These are phyloP conservation scores for Metaphire vulgaris DNA, from an alignment of 1,140 invertebrate species.

Conservation along the genomic window DNA sequence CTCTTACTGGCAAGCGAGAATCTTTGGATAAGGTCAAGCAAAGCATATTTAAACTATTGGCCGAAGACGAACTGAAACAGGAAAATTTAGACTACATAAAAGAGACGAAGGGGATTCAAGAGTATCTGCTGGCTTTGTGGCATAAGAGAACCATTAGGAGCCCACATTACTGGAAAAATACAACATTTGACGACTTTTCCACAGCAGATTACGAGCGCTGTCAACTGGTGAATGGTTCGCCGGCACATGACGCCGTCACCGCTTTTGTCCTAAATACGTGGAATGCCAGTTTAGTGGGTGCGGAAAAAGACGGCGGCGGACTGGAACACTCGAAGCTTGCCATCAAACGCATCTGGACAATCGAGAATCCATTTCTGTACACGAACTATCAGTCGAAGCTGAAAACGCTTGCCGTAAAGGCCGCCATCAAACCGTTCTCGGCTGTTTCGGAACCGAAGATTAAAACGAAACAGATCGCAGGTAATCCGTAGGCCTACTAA, in stretches of 20 bases:
- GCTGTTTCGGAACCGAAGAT: neutral
- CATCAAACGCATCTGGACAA: neutral
- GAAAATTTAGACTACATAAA: neutral
- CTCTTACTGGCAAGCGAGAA: neutral
- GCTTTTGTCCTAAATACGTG: neutral
- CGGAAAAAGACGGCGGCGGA: too few relatives aligned
- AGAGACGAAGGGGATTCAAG: neutral
- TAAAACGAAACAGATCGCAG: too few relatives aligned
- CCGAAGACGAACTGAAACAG: neutral
- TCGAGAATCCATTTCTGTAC: slow-evolving; percentile 9
- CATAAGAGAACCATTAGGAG: neutral
- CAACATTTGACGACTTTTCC: neutral
- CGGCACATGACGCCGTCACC: neutral
- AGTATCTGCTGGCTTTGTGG: neutral
- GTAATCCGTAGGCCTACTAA: too few relatives aligned
- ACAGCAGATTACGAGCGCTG: neutral
- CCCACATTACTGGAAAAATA: neutral
- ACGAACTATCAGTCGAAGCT: neutral
- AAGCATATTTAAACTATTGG: neutral
- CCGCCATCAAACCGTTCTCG: neutral
- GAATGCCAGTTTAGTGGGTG: neutral
- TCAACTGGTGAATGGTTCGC: neutral
- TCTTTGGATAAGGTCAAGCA: neutral
- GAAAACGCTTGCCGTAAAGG: neutral
- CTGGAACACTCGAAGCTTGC: neutral